phyloP scores from a whole-genome alignment of 2,797 vertebrate species.

The Pelochelys cantorii region DNA sequence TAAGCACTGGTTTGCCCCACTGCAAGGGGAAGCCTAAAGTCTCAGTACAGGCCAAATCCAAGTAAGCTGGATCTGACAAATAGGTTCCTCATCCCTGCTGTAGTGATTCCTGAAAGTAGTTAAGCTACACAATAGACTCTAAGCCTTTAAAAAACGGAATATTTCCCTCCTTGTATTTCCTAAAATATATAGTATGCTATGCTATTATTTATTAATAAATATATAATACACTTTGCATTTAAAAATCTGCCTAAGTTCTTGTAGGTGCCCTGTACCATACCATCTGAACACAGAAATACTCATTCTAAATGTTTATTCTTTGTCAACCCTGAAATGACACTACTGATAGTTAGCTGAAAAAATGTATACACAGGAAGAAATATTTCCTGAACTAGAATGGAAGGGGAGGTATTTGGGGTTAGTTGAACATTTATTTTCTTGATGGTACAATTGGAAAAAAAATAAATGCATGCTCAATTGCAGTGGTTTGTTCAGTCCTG shows the following conservation, averaged over 20 bases:
- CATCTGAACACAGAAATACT: background rate
- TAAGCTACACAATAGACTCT: conserved; percentile 44
- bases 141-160: background rate
- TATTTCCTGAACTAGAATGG: background rate
- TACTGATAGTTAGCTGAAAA: background rate
- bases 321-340: conserved; percentile 3
- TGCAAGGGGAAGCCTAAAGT: too few species aligned
- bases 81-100: background rate
- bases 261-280: background rate
- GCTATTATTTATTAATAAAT: conserved; percentile 41
- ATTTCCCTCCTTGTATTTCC: background rate
- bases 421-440: background rate
- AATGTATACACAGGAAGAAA: background rate
- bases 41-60: too few species aligned
- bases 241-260: background rate
- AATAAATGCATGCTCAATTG: background rate
- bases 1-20: too few species aligned
- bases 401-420: background rate
- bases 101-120: conserved; percentile 42
- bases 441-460: conserved; percentile 8
- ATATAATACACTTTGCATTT: background rate
- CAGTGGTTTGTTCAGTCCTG: background rate
- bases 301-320: background rate
- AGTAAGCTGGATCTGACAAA: too few species aligned
- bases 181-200: conserved; percentile 22